Base-by-base conservation (phyloP, 1,140 invertebrate species). In the Pemphigus obesinymphae region DNA sequence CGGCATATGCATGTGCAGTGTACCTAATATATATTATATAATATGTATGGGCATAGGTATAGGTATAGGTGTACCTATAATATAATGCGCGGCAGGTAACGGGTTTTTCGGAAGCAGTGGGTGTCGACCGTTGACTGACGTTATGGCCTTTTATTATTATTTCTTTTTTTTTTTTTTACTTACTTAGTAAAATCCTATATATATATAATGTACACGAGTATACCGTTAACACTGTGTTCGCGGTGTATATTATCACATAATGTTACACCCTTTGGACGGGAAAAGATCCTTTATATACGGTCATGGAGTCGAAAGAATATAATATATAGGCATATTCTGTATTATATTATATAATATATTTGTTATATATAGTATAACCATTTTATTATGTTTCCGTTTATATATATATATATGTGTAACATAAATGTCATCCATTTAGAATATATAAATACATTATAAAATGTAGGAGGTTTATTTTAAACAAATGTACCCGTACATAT, bases 81-180 rank as follows among this genome's bases (percentile, higher is more conserved):
- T n/a, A n/a, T n/a, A n/a, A n/a, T n/a, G 1, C 58, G 15, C 26
- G 37, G 7, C 11, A 26, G 68, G 55, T 76, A 80, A 80, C 76
- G 76, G 75, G 76, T 63, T 80, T 58, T 80, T 80, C 76, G 55
- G 76, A 80, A 80, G 76, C 76, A 29, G 55, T 63, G 55, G 76
- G 76, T 80, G 76, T 78, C 53, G 50, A 75, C 45, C 48, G 53
- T 78, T 40, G 48, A 78, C 75, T 23, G 75, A 13, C 8, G 43
- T 78, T 37, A 78, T 80, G 8, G 55, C 76, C 55, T 80, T 40
- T 80, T 80, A 31, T 75, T 58, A 26, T 37, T 37, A 55, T 40
- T 34, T n/a, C n/a, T 78, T 26, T 37, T 76, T 40, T 23, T 76
- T 76, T 37, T 73, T 58, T 70, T 45, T 37, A 15, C 31, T 13